Evolutionary conservation across 2,888 invertebrate genomes (phyloP), one percentile per base, ranked within the genome.

Genomic region (Pheosia gnoma): DNA sequence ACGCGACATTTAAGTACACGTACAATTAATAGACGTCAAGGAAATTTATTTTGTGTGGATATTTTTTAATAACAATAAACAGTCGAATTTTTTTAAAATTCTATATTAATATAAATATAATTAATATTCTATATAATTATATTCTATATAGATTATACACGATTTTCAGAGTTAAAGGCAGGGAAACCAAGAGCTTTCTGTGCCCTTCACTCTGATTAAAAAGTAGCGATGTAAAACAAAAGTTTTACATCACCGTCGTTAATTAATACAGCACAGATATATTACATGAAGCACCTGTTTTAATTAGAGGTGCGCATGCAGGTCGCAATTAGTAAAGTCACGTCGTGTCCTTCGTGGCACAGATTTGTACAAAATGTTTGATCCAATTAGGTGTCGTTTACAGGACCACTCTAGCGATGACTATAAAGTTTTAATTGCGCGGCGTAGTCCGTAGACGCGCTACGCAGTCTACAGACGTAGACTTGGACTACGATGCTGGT

Each of bases 371-470:
- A 68, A 79, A 78, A 72, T 66, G 65, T 71, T 74, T 71, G 74
- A 72, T 81, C 74, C 82, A 85, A 84, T 83, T 85, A 85, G 79
- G 72, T 75, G 73, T 77, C 84, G 79, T 77, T 87, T 85, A 86
- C 85, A 87, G 74, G 66, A 74, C 67, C 79, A 66, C 69, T 81
- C 77, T 80, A 74, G 77, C 79, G 82, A 82, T 82, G 73, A 76
- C 74, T 80, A 78, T 82, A 79, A 85, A 86, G 75, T 86, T 87
- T 87, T 86, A 86, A 86, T 85, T 87, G 80, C 85, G 71, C 63
- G 65, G 63, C 56, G 66, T 62, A 55, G 61, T 54, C 63, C 59
- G 62, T 66, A 67, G 66, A 61, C 60, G 60, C 53, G 61, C 73
- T 69, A 68, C 67, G 63, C 60, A 61, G 61, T 49, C 67, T 69